Base-by-base conservation (phyloP, 2,888 invertebrate genomes). In the Pristionchus japonicus region DNA sequence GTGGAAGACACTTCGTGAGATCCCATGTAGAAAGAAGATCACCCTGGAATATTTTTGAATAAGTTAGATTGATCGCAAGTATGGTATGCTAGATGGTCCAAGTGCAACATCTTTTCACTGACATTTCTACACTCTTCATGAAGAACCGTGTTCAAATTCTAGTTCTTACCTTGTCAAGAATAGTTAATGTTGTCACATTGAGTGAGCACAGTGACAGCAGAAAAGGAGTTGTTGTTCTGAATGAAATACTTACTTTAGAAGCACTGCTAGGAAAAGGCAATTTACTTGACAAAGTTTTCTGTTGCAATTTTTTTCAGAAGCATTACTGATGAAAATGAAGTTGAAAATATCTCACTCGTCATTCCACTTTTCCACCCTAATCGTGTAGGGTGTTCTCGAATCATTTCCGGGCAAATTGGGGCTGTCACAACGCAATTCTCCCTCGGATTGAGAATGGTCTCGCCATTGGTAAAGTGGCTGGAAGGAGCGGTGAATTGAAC, bases 151-250 rank as follows among this genome's bases (percentile, higher is more conserved):
- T n/a, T n/a, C n/a, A n/a, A n/a, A n/a, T n/a, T n/a, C n/a, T n/a
- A n/a, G 64, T 13, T 61, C 61, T 47, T 34, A 52, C 82, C 52
- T 83, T 83, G 49, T 67, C 86, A 1, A 77, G 89, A 23, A 91
- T 87, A 15, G 90, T 89, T 40, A 91, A 84, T 1, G 89, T 88
- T 17, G 88, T 88, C 43, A 90, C 90, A 57, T 89, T 90, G 0
- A 86, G 83, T 1, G 84, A 70, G 67, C 90, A 90, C 15, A 89
- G 49, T 23, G 90, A 90, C 0, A 89, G 61, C 31, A 90, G 61
- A 34, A 90, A 90, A 27, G 88, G 64, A 31, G 67, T 23, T 17
- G 88, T 88, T 20, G 47, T 40, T 11, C 89, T 89, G 37, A n/a
- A 27, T 11, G 40, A 40, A 70, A 17, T n/a, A 57, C 23, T 9